A percentile compares a stretch with the other conserved stretches of the same genome.
Evolutionary conservation across 2,888 invertebrate genomes (phyloP).

Genomic region (Sarcophaga rosellei): DNA sequence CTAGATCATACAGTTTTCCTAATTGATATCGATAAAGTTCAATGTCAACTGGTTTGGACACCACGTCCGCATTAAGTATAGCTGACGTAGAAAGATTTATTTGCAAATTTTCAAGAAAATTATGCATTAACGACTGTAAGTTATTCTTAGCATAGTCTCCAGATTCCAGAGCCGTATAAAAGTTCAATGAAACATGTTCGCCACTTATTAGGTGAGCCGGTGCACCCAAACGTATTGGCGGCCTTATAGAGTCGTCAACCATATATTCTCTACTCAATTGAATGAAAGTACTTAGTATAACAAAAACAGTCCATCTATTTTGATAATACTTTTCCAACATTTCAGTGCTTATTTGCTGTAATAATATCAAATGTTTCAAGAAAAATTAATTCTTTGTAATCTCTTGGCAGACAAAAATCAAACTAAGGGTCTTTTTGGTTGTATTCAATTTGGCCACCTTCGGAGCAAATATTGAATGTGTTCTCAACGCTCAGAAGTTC

Average conservation of each 20-base stretch:
- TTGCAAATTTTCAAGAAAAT: constrained; percentile 75
- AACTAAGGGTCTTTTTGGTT: constrained; percentile 30
- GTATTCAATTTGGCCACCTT: not conserved
- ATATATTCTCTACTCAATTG: not conserved
- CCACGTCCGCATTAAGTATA: constrained; percentile 67
- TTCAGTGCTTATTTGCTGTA: not conserved
- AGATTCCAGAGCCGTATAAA: constrained; percentile 71
- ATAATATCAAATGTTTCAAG: not conserved
- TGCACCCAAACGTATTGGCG: constrained; percentile 54
- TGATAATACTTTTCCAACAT: constrained; percentile 2
- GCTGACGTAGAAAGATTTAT: constrained; percentile 74
- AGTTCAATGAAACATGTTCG: constrained; percentile 74
- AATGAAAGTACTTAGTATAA: not conserved
- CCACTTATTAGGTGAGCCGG: constrained; percentile 66
- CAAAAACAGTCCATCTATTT: not conserved
- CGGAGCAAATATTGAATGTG: not conserved
- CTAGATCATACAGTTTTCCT: constrained; percentile 71
- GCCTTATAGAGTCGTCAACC: constrained; percentile 25
- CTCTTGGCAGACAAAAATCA: constrained; percentile 12
- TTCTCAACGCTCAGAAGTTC: not conserved
- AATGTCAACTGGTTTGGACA: constrained; percentile 38
- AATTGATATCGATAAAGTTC: constrained; percentile 64
- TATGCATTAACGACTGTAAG: constrained; percentile 73
- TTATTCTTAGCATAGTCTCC: constrained; percentile 72
- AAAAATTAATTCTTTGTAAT: not conserved